Evolutionary conservation across 1,140 invertebrate species (phyloP), one percentile per base, ranked within the genome.

Genomic region (Oncopodura yosiiana): DNA sequence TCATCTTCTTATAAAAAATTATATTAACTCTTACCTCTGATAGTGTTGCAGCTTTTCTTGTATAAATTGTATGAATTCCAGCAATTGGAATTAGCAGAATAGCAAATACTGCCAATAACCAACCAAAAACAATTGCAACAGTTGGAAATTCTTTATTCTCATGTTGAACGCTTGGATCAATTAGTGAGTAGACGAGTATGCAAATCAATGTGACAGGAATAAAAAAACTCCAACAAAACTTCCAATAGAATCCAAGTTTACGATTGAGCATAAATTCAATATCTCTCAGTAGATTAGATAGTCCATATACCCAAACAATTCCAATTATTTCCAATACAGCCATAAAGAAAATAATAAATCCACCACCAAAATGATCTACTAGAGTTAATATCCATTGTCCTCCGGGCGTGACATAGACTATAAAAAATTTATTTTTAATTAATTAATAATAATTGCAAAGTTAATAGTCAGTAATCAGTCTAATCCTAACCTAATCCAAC

Each of bases 311-410:
- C 61, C 61, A 63, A 30, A 77, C 74, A 3, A 88, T 69, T 11
- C 76, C 81, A 21, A 79, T 69, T 4, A 84, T 76, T 70, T 90
- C 84, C 21, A 80, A 71, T 12, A 82, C 79, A 3, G 82, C 83
- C 30, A 87, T 73, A 43, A 87, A 76, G 46, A 87, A 77, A 18
- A 85, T 80, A 48, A 86, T 78, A 59, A 87, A 85, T 3, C 26
- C 27, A n/a, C 82, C 82, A 8, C 82, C 87, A 68, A 86, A 93
- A 64, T 81, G 81, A 68, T 94, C 89, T 23, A 93, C 81, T 16
- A 94, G 69, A 49, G 80, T 83, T 29, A 94, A 72, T 23, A 93
- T 78, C 65, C 83, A 89, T 66, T 87, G 84, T 1, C 91, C 89
- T 48, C 87, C 89, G 3, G 83, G 84, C 19, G 84, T 87, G 23